phyloP scores from a whole-genome alignment of 2,113 vertebrate genomes.

The Cephalophus harveyi region DNA sequence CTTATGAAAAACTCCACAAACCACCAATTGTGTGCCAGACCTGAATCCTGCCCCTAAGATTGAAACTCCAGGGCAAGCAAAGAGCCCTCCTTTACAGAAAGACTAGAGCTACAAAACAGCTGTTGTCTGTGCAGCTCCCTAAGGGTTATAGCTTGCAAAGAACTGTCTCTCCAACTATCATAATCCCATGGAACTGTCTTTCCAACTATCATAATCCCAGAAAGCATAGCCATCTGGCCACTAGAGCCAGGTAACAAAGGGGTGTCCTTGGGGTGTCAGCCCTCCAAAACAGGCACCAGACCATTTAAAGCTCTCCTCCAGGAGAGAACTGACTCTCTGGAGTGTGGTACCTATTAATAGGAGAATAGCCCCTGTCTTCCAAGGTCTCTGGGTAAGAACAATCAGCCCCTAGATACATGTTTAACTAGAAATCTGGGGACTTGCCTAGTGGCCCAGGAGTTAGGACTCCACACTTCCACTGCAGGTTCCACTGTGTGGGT shows the following conservation, averaged over 20 bases:
- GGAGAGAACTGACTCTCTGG: not conserved
- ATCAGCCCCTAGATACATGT: not conserved
- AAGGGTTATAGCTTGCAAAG: not conserved
- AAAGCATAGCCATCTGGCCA: not conserved
- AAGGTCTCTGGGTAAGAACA: not conserved
- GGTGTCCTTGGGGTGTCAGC: not conserved
- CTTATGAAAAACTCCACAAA: not conserved
- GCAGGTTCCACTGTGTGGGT: not conserved
- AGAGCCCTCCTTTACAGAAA: not conserved
- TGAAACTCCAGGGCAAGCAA: not conserved
- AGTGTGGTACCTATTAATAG: not conserved
- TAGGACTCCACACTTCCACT: not conserved
- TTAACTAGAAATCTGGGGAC: not conserved
- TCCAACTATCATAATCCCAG: not conserved
- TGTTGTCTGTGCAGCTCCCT: not conserved
- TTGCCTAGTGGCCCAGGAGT: not conserved
- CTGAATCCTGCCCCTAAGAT: not conserved
- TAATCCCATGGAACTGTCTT: not conserved
- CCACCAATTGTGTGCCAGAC: not conserved
- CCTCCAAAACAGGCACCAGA: not conserved
- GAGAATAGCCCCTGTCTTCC: not conserved
- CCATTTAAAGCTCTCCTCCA: not conserved
- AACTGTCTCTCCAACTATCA: not conserved
- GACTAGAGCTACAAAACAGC: not conserved
- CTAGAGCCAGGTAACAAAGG: not conserved